Percentiles rank a stretch among this genome's conserved stretches.
phyloP scores from a whole-genome alignment of 2,113 vertebrate species.

The Anoplopoma fimbria region DNA sequence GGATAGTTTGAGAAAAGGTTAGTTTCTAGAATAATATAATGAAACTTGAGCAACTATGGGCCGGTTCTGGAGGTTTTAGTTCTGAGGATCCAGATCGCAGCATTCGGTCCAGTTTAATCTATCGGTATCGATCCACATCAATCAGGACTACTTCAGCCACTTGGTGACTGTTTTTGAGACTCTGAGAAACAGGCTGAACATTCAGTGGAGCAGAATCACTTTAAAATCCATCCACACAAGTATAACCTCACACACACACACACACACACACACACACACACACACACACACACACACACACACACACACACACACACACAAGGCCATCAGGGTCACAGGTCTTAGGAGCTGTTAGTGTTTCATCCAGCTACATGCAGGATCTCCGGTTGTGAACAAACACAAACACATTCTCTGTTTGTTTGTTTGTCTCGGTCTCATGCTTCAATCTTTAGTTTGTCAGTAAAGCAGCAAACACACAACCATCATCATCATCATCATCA shows the following conservation, averaged over 20 bases:
- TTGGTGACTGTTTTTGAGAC: too few relatives aligned
- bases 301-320: neutral
- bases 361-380: constrained; percentile 44
- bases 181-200: constrained; percentile 33
- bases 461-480: constrained; percentile 12
- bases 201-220: neutral
- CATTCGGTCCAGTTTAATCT: too few relatives aligned
- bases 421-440: constrained; percentile 54
- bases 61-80: too few relatives aligned
- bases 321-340: too few relatives aligned
- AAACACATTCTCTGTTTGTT: constrained; percentile 17
- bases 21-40: too few relatives aligned
- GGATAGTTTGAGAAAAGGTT: too few relatives aligned
- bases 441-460: constrained; percentile 1
- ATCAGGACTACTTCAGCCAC: too few relatives aligned
- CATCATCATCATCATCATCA: accelerated
- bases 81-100: too few relatives aligned
- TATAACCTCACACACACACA: neutral
- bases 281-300: constrained; percentile 5
- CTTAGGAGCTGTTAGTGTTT: neutral
- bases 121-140: too few relatives aligned
- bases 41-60: too few relatives aligned
- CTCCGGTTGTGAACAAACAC: constrained; percentile 19
- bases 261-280: neutral
- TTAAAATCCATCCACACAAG: constrained; percentile 8